Evolutionary conservation across 2,888 invertebrate genomes (phyloP), one percentile per base, ranked within the genome.

Genomic region (Archips xylosteana): DNA sequence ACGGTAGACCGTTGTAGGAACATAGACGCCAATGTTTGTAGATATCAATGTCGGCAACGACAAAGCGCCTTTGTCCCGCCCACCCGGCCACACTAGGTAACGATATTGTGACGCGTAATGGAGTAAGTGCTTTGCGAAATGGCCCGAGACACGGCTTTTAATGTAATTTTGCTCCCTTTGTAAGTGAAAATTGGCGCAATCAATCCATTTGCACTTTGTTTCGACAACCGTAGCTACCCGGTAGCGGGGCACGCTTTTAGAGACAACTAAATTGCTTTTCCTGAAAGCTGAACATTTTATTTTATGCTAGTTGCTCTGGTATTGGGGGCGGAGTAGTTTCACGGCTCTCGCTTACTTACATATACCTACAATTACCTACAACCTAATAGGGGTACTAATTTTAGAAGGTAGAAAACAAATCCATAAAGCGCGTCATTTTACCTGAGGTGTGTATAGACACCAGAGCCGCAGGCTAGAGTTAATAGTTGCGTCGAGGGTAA

Each of bases 131-230:
- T 91, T 87, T 85, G 87, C 83, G 89, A 93, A 94, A 93, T 92
- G 93, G 94, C 87, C 87, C 87, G 90, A 84, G 92, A 91, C 90
- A 88, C 91, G 91, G 93, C 93, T 93, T 94, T 94, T 95, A 95
- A 95, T 94, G 90, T 90, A 92, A 95, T 95, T 93, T 90, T 82
- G 80, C 81, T 88, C 90, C 94, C 95, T 95, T 95, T 95, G 94
- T 94, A 90, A 81, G 79, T 81, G 82, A 84, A 89, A 95, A 95
- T 94, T 95, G 95, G 89, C 88, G 90, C 95, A 94, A 95, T 94
- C 94, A 94, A 92, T 94, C 93, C 95, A 95, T 95, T 95, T 95
- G 93, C 94, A 93, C 94, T 94, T 92, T 95, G 95, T 94, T 94
- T 94, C 94, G 90, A 89, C 89, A 92, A 91, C 92, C 91, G 86